Percentiles rank a stretch among this genome's conserved stretches.
Conservation (phyloP, 2,888 invertebrate genomes). For the Agonopterix heracliana region DNA sequence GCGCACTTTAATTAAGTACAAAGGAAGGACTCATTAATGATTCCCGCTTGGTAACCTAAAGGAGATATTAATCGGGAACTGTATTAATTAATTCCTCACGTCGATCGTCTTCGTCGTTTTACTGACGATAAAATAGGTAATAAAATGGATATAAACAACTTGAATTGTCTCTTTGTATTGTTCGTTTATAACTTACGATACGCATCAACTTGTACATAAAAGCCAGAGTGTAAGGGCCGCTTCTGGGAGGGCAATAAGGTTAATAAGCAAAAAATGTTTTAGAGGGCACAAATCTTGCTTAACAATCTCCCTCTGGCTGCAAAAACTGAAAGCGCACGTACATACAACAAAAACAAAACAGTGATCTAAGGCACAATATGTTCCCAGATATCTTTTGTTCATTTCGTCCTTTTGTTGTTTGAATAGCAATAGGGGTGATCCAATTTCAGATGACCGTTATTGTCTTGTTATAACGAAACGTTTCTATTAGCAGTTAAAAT, state of each 20-base stretch:
- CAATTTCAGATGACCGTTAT: slow-evolving; percentile 29
- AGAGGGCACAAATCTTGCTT: slow-evolving; percentile 37
- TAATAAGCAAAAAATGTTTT: slow-evolving; percentile 33
- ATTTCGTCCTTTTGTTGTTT: slow-evolving; percentile 26
- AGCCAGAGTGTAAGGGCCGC: too few relatives aligned
- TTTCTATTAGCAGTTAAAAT: not conserved
- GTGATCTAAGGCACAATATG: slow-evolving; percentile 36
- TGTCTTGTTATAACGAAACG: slow-evolving; percentile 12
- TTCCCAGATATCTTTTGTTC: slow-evolving; percentile 37
- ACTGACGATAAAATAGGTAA: too few relatives aligned
- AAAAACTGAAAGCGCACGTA: slow-evolving; percentile 28
- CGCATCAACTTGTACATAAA: too few relatives aligned
- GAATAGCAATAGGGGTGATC: slow-evolving; percentile 27
- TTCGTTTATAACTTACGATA: too few relatives aligned
- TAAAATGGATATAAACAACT: not conserved
- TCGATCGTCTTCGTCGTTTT: too few relatives aligned
- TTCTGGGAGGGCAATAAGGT: slow-evolving; percentile 16
- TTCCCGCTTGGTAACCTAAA: too few relatives aligned
- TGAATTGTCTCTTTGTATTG: slow-evolving; percentile 13
- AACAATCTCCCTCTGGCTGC: slow-evolving; percentile 27
- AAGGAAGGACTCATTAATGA: too few relatives aligned
- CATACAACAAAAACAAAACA: slow-evolving; percentile 37
- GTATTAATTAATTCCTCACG: too few relatives aligned
- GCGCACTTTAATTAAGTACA: too few relatives aligned
- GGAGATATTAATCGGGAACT: too few relatives aligned